These are phyloP conservation scores for Gallinago stenura DNA, from an alignment of 2,797 vertebrate species.

Conservation along the genomic window DNA sequence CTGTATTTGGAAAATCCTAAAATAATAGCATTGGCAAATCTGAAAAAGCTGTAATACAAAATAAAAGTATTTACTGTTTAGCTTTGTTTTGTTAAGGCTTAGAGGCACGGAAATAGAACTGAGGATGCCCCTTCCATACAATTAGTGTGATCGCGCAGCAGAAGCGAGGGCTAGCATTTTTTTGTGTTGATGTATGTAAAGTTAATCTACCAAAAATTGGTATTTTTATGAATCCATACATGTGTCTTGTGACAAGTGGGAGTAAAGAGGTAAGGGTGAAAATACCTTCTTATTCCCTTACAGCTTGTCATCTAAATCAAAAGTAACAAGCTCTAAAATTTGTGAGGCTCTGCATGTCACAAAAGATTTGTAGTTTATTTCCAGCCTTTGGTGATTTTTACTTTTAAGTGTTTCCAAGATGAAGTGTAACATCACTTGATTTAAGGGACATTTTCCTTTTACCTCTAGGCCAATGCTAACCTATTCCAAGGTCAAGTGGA, in stretches of 20 bases:
- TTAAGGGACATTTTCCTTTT: slow-evolving; percentile 46
- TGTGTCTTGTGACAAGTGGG: neutral
- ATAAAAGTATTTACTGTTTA: neutral
- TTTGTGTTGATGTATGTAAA: neutral
- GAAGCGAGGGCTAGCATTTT: neutral
- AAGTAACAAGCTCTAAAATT: slow-evolving; percentile 53
- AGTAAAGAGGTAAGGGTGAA: neutral
- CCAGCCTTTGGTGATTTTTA: slow-evolving; percentile 27
- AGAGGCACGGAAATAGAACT: neutral
- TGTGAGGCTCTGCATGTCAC: slow-evolving; percentile 15
- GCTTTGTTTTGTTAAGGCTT: slow-evolving; percentile 5
- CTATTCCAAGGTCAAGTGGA: slow-evolving; percentile 56
- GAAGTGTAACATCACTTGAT: slow-evolving; percentile 49
- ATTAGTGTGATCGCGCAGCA: neutral
- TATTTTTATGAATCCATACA: neutral
- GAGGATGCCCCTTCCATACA: neutral
- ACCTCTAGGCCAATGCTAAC: slow-evolving; percentile 35
- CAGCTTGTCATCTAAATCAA: slow-evolving; percentile 52
- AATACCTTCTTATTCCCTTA: slow-evolving; percentile 22
- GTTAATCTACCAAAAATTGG: neutral
- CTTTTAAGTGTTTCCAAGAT: slow-evolving; percentile 52
- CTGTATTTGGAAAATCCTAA: slow-evolving; percentile 40
- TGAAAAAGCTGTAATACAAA: neutral
- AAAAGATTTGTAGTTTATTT: slow-evolving; percentile 45
- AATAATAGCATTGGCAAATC: slow-evolving; percentile 14